Evolutionary conservation across 2,797 vertebrate genomes (phyloP), one percentile per base, ranked within the genome.

Genomic region (Semaprochilodus insignis): DNA sequence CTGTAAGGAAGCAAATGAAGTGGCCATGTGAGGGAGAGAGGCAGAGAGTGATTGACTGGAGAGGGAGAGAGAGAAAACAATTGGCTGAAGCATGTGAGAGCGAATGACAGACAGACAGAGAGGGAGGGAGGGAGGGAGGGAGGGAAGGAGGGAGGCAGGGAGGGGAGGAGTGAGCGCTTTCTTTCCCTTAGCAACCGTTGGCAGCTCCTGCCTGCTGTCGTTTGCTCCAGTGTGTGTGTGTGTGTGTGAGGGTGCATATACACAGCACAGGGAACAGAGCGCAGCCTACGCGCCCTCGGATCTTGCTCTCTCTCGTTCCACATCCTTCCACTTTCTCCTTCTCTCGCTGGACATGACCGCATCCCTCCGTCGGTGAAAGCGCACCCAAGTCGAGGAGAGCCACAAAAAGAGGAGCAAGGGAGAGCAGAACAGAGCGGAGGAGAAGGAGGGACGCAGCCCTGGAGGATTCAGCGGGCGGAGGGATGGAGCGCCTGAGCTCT

Each of bases 401-500:
- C 63, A 85, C 34, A 57, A 23, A 14, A 79, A 34, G 60, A 77
- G 34, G 51, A 65, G 67, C 14, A n/a, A 77, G 74, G 36, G 14
- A 2, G 13, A 48, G n/a, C 34, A 27, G 27, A 51, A 14, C 17
- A n/a, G 63, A 63, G 69, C 1, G 36, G 85, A 75, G 36, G 2
- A 74, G 78, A 51, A 54, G 25, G 6, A 65, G 80, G 51, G 65
- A 84, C 81, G 88, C 87, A 91, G 87, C 88, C 86, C 91, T 92
- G 89, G 87, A 88, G 80, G 87, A 84, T 87, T 88, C 90, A 19
- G 85, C 76, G 81, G 79, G 62, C 71, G 66, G 74, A 87, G 96
- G 94, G 92, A 99, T 99, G 98, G 97, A 99, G 94, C 98, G 96
- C 82, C 93, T 97, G 86, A 98, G 97, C 93, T 96, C 97, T 87